A percentile compares a stretch with the other conserved stretches of the same genome.
These are phyloP conservation scores for Heliconius eleuchia DNA, from an alignment of 1,140 invertebrate genomes.

Conservation along the genomic window DNA sequence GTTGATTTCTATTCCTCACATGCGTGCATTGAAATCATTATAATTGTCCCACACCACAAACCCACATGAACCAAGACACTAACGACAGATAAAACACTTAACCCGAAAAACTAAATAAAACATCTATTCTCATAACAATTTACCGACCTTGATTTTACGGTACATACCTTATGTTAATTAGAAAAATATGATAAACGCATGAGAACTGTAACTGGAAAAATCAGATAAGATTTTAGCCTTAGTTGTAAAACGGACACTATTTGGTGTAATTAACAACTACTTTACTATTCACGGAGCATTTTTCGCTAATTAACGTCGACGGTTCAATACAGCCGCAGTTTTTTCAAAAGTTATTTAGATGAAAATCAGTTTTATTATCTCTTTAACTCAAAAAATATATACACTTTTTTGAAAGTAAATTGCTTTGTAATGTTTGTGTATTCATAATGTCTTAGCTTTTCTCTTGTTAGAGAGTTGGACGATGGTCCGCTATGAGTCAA, in stretches of 20 bases:
- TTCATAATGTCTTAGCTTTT: background rate
- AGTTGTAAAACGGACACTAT: constrained; percentile 24
- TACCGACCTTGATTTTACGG: constrained; percentile 39
- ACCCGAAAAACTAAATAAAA: constrained; percentile 52
- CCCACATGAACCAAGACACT: constrained; percentile 34
- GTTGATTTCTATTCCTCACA: constrained; percentile 16
- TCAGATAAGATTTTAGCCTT: constrained; percentile 29
- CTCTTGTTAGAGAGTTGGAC: constrained; percentile 39
- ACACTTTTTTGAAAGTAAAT: background rate
- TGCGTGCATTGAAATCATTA: constrained; percentile 14
- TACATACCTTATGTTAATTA: constrained; percentile 39
- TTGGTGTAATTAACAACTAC: constrained; percentile 31
- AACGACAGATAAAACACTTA: constrained; percentile 47
- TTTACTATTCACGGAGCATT: constrained; percentile 22
- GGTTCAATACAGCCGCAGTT: background rate
- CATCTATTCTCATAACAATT: constrained; percentile 45
- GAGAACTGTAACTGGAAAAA: constrained; percentile 37
- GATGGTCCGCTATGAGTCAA: constrained; percentile 62
- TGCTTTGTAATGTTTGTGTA: background rate
- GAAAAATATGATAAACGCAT: constrained; percentile 43
- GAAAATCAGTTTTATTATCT: background rate
- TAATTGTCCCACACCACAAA: constrained; percentile 37
- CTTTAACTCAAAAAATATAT: background rate
- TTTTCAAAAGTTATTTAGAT: background rate
- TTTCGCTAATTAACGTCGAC: constrained; percentile 20